Percentiles rank a stretch among this genome's conserved stretches.
Conservation (phyloP, 2,888 invertebrate species). For the Sphecodes monilicornis region DNA sequence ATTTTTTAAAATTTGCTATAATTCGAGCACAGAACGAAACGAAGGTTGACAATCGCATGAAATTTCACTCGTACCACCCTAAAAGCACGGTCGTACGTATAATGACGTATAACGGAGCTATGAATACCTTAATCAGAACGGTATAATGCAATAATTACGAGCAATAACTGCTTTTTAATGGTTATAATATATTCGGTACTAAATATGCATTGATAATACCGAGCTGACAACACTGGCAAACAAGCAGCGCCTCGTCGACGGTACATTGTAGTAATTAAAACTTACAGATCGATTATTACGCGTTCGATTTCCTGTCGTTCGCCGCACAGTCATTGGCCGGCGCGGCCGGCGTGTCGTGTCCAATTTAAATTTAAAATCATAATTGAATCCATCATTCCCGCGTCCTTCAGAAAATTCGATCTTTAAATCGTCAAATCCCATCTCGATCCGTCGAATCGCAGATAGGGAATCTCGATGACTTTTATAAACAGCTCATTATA, state of each 20-base stretch:
- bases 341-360: neutral
- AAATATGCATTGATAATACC: slow-evolving; percentile 53
- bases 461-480: neutral
- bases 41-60: neutral
- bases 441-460: neutral
- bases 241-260: slow-evolving; percentile 27
- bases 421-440: neutral
- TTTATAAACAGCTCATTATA: neutral
- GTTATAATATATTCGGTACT: slow-evolving; percentile 21
- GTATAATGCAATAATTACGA: slow-evolving; percentile 36
- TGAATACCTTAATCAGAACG: slow-evolving; percentile 29
- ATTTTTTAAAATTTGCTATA: neutral
- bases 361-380: slow-evolving; percentile 9
- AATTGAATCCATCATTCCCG: slow-evolving; percentile 1
- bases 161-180: slow-evolving; percentile 37
- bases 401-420: neutral
- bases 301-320: slow-evolving; percentile 24
- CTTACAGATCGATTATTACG: slow-evolving; percentile 23
- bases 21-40: neutral
- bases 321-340: neutral
- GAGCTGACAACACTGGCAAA: slow-evolving; percentile 20
- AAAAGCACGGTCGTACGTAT: neutral
- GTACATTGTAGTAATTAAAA: slow-evolving; percentile 47
- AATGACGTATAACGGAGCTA: neutral
- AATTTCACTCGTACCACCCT: neutral